A percentile compares a stretch with the other conserved stretches of the same genome.
phyloP scores from a whole-genome alignment of 2,888 invertebrate genomes.

The Salpingus planirostris region DNA sequence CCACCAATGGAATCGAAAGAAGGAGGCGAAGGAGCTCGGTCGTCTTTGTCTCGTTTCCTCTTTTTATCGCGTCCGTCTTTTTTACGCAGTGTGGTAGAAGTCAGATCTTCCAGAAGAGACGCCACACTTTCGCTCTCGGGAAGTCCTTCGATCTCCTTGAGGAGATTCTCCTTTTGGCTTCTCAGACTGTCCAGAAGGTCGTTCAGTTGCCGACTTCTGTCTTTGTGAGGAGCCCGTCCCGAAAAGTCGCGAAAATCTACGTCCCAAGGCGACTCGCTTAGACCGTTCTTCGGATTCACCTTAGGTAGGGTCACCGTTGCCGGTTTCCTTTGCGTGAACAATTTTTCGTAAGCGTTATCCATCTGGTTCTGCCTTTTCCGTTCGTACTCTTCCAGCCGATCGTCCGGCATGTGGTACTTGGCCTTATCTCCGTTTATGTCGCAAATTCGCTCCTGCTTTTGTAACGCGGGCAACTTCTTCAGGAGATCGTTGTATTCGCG shows the following conservation, averaged over 20 bases:
- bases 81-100: not conserved
- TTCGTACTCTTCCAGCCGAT: slow-evolving; percentile 40
- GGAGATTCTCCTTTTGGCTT: slow-evolving; percentile 34
- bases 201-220: slow-evolving; percentile 28
- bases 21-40: slow-evolving; percentile 2
- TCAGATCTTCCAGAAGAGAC: too few species aligned
- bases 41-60: too few species aligned
- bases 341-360: slow-evolving; percentile 45
- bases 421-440: slow-evolving; percentile 32
- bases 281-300: too few species aligned
- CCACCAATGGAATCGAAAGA: too few species aligned
- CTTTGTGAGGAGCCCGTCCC: slow-evolving; percentile 17
- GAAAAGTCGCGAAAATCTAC: too few species aligned
- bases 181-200: slow-evolving; percentile 34
- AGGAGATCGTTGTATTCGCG: slow-evolving; percentile 45
- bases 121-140: too few species aligned
- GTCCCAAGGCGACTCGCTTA: slow-evolving; percentile 21
- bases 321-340: slow-evolving; percentile 27
- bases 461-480: slow-evolving; percentile 39
- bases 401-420: slow-evolving; percentile 39
- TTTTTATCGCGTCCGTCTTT: slow-evolving; percentile 7
- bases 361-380: slow-evolving; percentile 43
- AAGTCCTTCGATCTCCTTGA: slow-evolving; percentile 34
- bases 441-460: slow-evolving; percentile 36
- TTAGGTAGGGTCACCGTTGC: slow-evolving; percentile 31